phyloP scores from a whole-genome alignment of 2,113 vertebrate genomes.

The Micromys minutus region DNA sequence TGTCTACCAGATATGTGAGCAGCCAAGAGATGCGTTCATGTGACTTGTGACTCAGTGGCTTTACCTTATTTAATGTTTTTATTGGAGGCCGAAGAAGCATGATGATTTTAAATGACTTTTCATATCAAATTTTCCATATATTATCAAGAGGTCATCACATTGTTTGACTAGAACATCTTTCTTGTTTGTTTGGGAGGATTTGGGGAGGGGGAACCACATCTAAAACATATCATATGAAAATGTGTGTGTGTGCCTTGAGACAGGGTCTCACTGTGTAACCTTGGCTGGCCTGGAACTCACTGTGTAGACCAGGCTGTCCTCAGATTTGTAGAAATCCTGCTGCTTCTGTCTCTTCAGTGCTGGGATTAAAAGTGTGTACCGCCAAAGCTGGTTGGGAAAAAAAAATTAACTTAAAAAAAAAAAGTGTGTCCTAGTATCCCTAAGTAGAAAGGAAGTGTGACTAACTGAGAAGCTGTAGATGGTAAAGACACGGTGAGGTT shows the following conservation, averaged over 20 bases:
- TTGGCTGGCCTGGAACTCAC: background rate
- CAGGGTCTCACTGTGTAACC: background rate
- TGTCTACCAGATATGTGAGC: background rate
- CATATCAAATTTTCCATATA: background rate
- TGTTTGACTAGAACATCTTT: slow-evolving; percentile 17
- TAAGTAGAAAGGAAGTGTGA: background rate
- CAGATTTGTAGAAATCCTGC: background rate
- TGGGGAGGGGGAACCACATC: background rate
- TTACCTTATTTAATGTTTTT: slow-evolving; percentile 28
- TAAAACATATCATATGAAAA: background rate
- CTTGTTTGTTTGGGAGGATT: background rate
- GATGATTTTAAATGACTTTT: slow-evolving; percentile 46
- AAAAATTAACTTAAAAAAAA: background rate
- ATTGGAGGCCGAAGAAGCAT: background rate
- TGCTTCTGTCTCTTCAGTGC: background rate
- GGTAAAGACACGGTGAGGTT: background rate
- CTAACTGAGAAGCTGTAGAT: background rate
- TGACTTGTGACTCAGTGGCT: background rate
- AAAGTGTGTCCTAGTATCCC: background rate
- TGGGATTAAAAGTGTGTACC: background rate
- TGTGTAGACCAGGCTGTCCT: background rate
- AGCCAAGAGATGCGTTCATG: background rate
- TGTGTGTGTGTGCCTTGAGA: background rate
- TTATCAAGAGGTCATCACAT: background rate
- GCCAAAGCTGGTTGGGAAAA: background rate